Evolutionary conservation across 2,888 invertebrate genomes (phyloP), one percentile per base, ranked within the genome.

Genomic region (Myathropa florea): DNA sequence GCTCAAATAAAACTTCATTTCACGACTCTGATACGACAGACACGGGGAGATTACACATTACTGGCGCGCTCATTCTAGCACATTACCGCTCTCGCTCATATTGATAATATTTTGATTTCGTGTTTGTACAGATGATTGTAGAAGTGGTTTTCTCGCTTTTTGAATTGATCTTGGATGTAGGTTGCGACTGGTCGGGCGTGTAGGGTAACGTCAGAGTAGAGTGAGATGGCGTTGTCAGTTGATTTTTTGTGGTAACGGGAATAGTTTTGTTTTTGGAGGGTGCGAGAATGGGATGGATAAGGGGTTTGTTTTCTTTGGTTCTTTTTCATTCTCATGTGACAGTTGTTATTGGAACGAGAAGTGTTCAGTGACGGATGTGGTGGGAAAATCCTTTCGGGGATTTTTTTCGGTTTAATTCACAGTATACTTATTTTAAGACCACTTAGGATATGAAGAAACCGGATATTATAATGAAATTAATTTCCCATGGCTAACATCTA

Each of bases 61-160:
- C 67, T 85, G 81, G 60, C 73, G 75, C 57, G 61, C 39, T 86
- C 78, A 71, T 78, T 86, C 83, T 82, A 71, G 73, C 78, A 83
- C 53, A 4, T 77, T 55, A 26, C 6, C 39, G 63, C 71, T 85
- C 82, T 85, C 85, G 24, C 85, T 85, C 85, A 77, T 23, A 28
- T 71, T 68, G 84, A 84, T 63, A 84, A 76, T 84, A 76, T 84
- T 84, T 76, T 84, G 84, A 72, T 77, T 84, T 80, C 73, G 68
- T 33, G 24, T 53, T 61, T 65, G 53, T 53, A 12, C 39, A 53
- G 71, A 64, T 71, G 18, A 21, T 75, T 21, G 21, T 0, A 18
- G 46, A 10, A 26, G 24, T 33, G 10, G 46, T 68, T 68, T 46
- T 67, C 81, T 64, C 24, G 18, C 72, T 77, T 72, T n/a, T 1